Evolutionary conservation across 1,140 invertebrate species (phyloP).

Genomic region (Caerostris darwini): DNA sequence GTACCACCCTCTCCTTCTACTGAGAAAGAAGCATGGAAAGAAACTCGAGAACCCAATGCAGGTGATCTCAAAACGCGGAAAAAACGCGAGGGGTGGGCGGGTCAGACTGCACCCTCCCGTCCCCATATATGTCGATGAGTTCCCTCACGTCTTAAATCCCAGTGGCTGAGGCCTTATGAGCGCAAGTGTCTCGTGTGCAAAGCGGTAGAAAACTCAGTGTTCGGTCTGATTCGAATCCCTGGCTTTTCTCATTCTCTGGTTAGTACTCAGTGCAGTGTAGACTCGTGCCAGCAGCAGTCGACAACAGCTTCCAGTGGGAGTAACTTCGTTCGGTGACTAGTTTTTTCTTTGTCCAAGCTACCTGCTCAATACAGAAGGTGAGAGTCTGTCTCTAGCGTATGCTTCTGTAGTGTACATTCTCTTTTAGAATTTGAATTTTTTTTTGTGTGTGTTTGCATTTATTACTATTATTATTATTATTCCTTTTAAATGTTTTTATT

Average conservation of each 20-base stretch:
- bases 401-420: neutral
- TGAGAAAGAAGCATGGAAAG: neutral
- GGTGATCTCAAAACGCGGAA: constrained; percentile 57
- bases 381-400: neutral
- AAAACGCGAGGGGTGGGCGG: constrained; percentile 25
- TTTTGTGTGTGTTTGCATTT: no score
- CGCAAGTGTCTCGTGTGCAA: constrained; percentile 61
- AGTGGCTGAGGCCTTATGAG: constrained; percentile 53
- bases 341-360: constrained; percentile 6
- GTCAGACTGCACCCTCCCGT: constrained; percentile 27
- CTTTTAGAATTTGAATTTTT: neutral
- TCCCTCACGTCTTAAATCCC: neutral
- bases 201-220: constrained; percentile 66
- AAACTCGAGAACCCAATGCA: constrained; percentile 66
- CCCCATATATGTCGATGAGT: constrained; percentile 69
- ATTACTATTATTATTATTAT: no score
- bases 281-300: constrained; percentile 16
- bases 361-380: constrained; percentile 35
- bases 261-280: constrained; percentile 23
- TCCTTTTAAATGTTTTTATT: no score
- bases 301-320: constrained; percentile 32
- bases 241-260: neutral
- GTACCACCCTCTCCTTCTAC: neutral
- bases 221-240: constrained; percentile 33
- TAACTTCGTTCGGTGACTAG: constrained; percentile 3